Evolutionary conservation across 92 coral and sea anemone genomes (phyloP).

Genomic region (Desmophyllum pertusum): DNA sequence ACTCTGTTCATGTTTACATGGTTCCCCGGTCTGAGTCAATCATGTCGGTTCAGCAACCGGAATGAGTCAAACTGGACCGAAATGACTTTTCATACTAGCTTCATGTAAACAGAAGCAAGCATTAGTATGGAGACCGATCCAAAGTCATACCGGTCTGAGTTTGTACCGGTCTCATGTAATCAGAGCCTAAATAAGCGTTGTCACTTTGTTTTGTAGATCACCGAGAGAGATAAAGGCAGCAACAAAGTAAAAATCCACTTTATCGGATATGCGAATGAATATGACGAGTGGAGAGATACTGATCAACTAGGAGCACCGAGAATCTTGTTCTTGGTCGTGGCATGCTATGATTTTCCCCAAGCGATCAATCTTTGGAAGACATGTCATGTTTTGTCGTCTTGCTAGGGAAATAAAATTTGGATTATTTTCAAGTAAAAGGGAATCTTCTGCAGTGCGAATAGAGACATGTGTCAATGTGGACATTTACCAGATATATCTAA

Average conservation of each 20-base stretch:
- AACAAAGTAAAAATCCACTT: constrained; percentile 41
- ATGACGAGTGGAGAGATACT: constrained; percentile 45
- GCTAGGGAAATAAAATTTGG: constrained; percentile 18
- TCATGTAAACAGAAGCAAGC: too few relatives aligned
- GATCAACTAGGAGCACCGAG: constrained; percentile 2
- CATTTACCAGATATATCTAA: constrained; percentile 17
- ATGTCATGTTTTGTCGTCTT: constrained; percentile 31
- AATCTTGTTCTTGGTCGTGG: constrained; percentile 14
- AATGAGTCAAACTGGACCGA: too few relatives aligned
- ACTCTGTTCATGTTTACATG: too few relatives aligned
- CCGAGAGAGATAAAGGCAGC: constrained; percentile 30
- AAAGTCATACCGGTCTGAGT: too few relatives aligned
- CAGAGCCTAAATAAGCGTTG: too few relatives aligned
- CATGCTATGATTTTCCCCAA: constrained; percentile 34
- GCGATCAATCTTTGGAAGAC: constrained; percentile 29
- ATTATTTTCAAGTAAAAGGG: constrained; percentile 23
- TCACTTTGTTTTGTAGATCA: constrained; percentile 14
- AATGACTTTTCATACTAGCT: too few relatives aligned
- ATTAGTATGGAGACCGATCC: too few relatives aligned
- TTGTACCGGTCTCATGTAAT: too few relatives aligned
- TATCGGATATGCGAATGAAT: constrained; percentile 40
- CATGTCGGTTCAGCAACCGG: too few relatives aligned
- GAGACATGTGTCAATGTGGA: constrained; percentile 50
- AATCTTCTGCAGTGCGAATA: constrained; percentile 36
- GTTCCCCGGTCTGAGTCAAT: too few relatives aligned